phyloP scores from a whole-genome alignment of 2,888 invertebrate species.

The Drosophila maculinotata region DNA sequence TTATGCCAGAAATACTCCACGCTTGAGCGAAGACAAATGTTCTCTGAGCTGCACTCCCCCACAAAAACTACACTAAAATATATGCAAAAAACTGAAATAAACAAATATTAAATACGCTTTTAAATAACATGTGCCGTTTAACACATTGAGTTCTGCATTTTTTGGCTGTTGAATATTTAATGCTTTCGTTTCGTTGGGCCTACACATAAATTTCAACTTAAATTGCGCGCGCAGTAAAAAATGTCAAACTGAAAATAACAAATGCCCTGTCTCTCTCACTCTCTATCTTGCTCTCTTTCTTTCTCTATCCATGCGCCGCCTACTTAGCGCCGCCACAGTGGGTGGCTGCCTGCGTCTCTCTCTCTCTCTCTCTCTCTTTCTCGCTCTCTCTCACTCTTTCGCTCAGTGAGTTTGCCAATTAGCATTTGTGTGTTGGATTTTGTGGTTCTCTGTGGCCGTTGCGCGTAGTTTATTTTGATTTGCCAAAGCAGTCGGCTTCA shows the following conservation, averaged over 20 bases:
- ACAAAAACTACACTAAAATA: constrained; percentile 7
- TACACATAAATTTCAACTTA: constrained; percentile 78
- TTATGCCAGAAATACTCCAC: constrained; percentile 74
- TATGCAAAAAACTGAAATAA: constrained; percentile 29
- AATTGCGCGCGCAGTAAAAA: constrained; percentile 80
- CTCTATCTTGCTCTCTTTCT: background rate
- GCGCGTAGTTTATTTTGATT: constrained; percentile 72
- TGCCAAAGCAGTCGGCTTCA: constrained; percentile 70
- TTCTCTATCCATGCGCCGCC: constrained; percentile 57
- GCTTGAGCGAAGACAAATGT: constrained; percentile 81
- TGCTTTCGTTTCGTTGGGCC: constrained; percentile 40
- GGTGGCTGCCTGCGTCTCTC: constrained; percentile 53
- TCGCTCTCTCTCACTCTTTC: constrained; percentile 6
- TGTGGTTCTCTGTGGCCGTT: constrained; percentile 12
- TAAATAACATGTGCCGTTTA: constrained; percentile 81
- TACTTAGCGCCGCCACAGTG: constrained; percentile 71
- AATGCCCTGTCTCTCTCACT: constrained; percentile 11
- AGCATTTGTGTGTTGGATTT: constrained; percentile 49
- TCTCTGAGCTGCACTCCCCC: constrained; percentile 44
- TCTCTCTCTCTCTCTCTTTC: constrained; percentile 12
- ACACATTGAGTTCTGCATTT: constrained; percentile 76
- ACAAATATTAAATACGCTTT: constrained; percentile 70
- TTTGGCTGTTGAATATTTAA: constrained; percentile 44
- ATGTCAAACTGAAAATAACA: constrained; percentile 33
- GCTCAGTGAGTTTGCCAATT: constrained; percentile 61